Conservation (phyloP, 92 coral and sea anemone species). For the Montipora capitata region DNA sequence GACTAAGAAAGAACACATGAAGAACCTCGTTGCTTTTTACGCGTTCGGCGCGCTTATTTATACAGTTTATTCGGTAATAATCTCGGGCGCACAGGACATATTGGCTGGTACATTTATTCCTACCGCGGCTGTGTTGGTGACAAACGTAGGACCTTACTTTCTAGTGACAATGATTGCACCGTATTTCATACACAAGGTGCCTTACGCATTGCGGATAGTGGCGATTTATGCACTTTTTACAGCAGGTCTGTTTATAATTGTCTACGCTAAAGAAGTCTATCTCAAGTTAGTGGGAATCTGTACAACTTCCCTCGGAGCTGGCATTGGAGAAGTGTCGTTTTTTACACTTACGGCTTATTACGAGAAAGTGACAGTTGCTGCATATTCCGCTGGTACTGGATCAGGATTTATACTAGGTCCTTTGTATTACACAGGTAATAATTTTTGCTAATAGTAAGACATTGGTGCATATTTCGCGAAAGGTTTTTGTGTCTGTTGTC, state of each 20-base stretch:
- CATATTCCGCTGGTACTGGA: slow-evolving; percentile 93
- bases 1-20: slow-evolving; percentile 66
- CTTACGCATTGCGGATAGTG: slow-evolving; percentile 82
- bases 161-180: slow-evolving; percentile 90
- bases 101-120: slow-evolving; percentile 90
- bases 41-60: slow-evolving; percentile 89
- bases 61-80: slow-evolving; percentile 90
- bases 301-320: slow-evolving; percentile 91
- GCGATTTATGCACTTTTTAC: slow-evolving; percentile 80
- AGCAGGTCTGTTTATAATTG: slow-evolving; percentile 87
- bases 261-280: slow-evolving; percentile 85
- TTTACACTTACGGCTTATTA: slow-evolving; percentile 89
- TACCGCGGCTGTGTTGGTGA: slow-evolving; percentile 92
- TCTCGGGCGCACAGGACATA: slow-evolving; percentile 93
- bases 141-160: slow-evolving; percentile 91
- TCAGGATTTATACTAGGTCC: slow-evolving; percentile 90
- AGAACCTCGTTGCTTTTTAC: slow-evolving; percentile 82
- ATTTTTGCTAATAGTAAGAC: neutral
- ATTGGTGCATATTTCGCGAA: neutral
- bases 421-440: slow-evolving; percentile 87
- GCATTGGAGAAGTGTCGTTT: slow-evolving; percentile 87
- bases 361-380: slow-evolving; percentile 88
- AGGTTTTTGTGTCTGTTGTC: neutral
- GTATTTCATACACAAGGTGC: slow-evolving; percentile 85
- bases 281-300: slow-evolving; percentile 90